Evolutionary conservation across 2,113 vertebrate genomes (phyloP), one percentile per base, ranked within the genome.

Genomic region (Leptobrachium ailaonicum): DNA sequence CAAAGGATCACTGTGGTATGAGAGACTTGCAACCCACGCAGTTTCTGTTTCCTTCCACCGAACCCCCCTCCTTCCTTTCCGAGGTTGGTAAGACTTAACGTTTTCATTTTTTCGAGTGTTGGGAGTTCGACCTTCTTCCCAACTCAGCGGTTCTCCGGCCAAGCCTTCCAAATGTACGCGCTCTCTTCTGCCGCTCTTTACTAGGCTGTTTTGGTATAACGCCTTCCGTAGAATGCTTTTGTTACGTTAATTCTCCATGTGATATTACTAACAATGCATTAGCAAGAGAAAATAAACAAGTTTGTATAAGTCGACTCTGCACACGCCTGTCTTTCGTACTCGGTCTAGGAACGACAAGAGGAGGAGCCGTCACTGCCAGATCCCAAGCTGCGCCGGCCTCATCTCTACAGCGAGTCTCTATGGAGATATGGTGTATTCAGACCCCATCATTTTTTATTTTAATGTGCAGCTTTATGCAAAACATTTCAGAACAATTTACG

Each of bases 261-360:
- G 79, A 58, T 81, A 81, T 74, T 74, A 80, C 69, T 75, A 81
- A 81, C 79, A 75, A 68, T 81, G 79, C 79, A 81, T 74, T 81
- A 81, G 72, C 63, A 69, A 74, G 68, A 81, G 63, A 81, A 43
- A 81, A 81, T 81, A 80, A 80, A 80, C 43, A 41, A 2, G 60
- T 74, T 81, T 74, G 71, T 43, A 60, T 75, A 75, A 60, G 32
- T 41, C 0, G 7, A 50, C 20, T 60, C 1, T 56, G 45, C 41
- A 45, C 2, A 2, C 10, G 53, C 41, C 11, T 60, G 62, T 12
- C 5, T 71, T 78, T 6, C 47, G 10, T 64, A 32, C 12, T 8
- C 50, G 50, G 50, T 11, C 20, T 32, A 32, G 20, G 20, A 32
- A 32, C 20, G 20, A 32, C 20, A 32, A 32, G 20, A 32, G 20